Conservation (phyloP, 92 coral and sea anemone species). For the Phymanthus crucifer region DNA sequence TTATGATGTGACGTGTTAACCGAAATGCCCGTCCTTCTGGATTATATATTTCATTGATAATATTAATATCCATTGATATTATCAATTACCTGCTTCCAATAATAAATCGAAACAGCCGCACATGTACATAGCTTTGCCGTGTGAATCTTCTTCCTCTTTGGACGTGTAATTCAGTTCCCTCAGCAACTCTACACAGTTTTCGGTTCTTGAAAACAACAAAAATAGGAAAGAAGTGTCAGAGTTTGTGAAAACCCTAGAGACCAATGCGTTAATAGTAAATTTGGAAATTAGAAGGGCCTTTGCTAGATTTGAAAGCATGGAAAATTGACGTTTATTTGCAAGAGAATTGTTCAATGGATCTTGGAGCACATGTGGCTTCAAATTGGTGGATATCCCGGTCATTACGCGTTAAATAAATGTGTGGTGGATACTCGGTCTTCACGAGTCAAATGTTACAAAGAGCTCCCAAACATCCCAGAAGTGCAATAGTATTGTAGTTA, state of each 20-base stretch:
- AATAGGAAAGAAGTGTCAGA: not conserved
- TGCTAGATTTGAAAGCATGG: too few species aligned
- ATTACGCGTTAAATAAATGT: not conserved
- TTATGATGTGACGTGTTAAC: too few species aligned
- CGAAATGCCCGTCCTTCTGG: not conserved
- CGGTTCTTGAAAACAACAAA: conserved; percentile 42
- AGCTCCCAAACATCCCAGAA: too few species aligned
- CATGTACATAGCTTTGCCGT: conserved; percentile 82
- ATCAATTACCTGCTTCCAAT: conserved; percentile 77
- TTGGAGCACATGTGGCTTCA: not conserved
- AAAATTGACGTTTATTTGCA: too few species aligned
- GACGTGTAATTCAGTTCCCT: conserved; percentile 80
- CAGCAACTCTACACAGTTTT: conserved; percentile 74
- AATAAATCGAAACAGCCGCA: conserved; percentile 89
- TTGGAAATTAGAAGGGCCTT: not conserved
- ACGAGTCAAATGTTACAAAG: too few species aligned
- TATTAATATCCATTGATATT: not conserved
- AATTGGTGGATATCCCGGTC: not conserved
- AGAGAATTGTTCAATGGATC: too few species aligned
- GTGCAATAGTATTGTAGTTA: too few species aligned
- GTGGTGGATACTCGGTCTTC: too few species aligned
- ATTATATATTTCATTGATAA: not conserved
- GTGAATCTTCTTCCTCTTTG: conserved; percentile 73
- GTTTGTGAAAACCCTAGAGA: not conserved
- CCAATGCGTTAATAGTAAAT: not conserved